These are phyloP conservation scores for Cephalopholis sonnerati DNA, from an alignment of 2,113 vertebrate genomes.

Conservation along the genomic window DNA sequence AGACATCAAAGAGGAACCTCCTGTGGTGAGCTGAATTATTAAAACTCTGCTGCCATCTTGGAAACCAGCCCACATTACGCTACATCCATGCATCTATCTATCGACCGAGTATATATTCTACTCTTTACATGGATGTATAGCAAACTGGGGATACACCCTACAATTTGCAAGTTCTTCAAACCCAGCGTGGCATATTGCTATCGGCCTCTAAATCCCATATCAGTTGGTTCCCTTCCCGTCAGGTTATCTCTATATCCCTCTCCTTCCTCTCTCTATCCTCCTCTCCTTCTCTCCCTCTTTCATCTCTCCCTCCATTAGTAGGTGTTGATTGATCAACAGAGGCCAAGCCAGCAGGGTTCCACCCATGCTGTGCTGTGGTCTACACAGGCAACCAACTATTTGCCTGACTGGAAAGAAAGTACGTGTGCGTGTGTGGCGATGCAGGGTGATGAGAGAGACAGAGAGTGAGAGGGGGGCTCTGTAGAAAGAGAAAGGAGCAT, in stretches of 20 bases:
- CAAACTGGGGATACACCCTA: not conserved
- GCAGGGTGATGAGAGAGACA: not conserved
- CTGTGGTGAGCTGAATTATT: slow-evolving; percentile 84
- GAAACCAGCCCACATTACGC: slow-evolving; percentile 34
- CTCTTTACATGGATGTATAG: slow-evolving; percentile 7
- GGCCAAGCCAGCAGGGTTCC: slow-evolving; percentile 53
- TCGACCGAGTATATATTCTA: not conserved
- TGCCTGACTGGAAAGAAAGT: slow-evolving; percentile 5
- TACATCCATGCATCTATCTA: slow-evolving; percentile 4
- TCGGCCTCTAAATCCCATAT: slow-evolving; percentile 21
- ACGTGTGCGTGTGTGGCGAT: slow-evolving; percentile 5
- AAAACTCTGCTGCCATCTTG: slow-evolving; percentile 73
- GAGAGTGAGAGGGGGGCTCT: not conserved
- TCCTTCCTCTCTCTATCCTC: slow-evolving; percentile 6
- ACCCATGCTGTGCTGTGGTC: slow-evolving; percentile 52
- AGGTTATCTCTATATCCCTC: slow-evolving; percentile 12
- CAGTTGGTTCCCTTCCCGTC: slow-evolving; percentile 14
- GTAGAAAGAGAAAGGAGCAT: slow-evolving; percentile 27
- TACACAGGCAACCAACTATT: slow-evolving; percentile 37
- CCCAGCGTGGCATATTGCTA: slow-evolving; percentile 28
- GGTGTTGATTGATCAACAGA: slow-evolving; percentile 74
- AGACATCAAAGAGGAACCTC: slow-evolving; percentile 83
- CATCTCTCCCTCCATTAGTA: slow-evolving; percentile 65
- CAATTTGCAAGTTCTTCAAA: slow-evolving; percentile 33
- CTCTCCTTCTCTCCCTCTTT: slow-evolving; percentile 40